Evolutionary conservation across 2,888 invertebrate species (phyloP), one percentile per base, ranked within the genome.

Genomic region (Fabriciana adippe): DNA sequence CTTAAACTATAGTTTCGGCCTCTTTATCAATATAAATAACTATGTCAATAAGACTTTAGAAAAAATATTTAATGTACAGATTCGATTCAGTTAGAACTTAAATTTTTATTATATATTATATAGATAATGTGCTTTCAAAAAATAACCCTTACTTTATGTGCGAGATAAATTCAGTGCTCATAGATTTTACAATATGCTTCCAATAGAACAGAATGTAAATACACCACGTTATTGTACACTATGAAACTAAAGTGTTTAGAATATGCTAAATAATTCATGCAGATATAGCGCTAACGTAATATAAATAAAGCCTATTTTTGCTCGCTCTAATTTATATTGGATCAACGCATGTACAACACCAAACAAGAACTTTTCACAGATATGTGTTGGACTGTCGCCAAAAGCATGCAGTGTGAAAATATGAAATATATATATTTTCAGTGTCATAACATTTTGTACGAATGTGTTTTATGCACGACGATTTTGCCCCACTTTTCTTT

Each of bases 371-470:
- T 73, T 71, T 70, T 72, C 73, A 69, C 70, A 74, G 73, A 76
- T 74, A 76, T 73, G 75, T 73, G 74, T 75, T 75, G 75, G 76
- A 68, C 48, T 64, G 67, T 61, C 47, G 73, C 75, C 75, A 76
- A 69, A 68, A 72, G 73, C 70, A 68, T 72, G 73, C 71, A 70
- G 72, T 66, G 65, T 69, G 67, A 68, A 69, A 72, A 69, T 72
- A 73, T 75, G 75, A 75, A 73, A 75, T 75, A 74, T 75, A 74
- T 66, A 71, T 70, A 73, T 73, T 76, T 75, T 76, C 70, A 76
- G 71, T 73, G 75, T 66, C 60, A 67, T 62, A 67, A 69, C 64
- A 69, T 67, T 69, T 72, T 74, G 72, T 71, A 68, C 62, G 67
- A 47, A 67, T 70, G 66, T 72, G 72, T 74, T 65, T 70, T 74